A percentile compares a stretch with the other conserved stretches of the same genome.
Conservation (phyloP, 2,888 invertebrate species). For the Ophioninae sp. region DNA sequence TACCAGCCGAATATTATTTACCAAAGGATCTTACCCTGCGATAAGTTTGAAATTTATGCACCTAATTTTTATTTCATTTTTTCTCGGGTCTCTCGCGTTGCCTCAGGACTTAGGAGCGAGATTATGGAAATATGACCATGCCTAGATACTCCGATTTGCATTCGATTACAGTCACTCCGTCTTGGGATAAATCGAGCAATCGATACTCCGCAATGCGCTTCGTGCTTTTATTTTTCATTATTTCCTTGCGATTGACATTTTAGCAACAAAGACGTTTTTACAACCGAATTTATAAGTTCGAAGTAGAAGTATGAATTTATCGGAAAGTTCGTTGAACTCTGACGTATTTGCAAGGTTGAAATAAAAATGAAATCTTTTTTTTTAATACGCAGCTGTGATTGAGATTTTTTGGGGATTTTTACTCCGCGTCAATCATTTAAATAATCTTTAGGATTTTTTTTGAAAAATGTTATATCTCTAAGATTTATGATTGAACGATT, state of each 20-base stretch:
- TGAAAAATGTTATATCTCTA: not conserved
- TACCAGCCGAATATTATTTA: conserved; percentile 56
- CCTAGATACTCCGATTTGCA: conserved; percentile 47
- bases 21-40: conserved; percentile 40
- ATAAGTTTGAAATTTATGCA: conserved; percentile 57
- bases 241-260: not conserved
- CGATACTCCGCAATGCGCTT: conserved; percentile 39
- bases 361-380: not conserved
- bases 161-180: conserved; percentile 41
- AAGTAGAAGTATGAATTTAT: not conserved
- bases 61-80: conserved; percentile 45
- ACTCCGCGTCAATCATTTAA: not conserved
- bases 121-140: conserved; percentile 51
- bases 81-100: conserved; percentile 13
- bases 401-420: not conserved
- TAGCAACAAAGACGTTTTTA: not conserved
- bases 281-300: not conserved
- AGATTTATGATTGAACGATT: too few species aligned
- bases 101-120: conserved; percentile 41
- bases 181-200: conserved; percentile 43
- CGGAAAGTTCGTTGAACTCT: not conserved
- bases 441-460: not conserved
- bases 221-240: conserved; percentile 13
- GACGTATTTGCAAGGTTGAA: not conserved
- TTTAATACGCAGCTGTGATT: not conserved